Conservation (phyloP, 2,888 invertebrate genomes). For the Hedya salicella region DNA sequence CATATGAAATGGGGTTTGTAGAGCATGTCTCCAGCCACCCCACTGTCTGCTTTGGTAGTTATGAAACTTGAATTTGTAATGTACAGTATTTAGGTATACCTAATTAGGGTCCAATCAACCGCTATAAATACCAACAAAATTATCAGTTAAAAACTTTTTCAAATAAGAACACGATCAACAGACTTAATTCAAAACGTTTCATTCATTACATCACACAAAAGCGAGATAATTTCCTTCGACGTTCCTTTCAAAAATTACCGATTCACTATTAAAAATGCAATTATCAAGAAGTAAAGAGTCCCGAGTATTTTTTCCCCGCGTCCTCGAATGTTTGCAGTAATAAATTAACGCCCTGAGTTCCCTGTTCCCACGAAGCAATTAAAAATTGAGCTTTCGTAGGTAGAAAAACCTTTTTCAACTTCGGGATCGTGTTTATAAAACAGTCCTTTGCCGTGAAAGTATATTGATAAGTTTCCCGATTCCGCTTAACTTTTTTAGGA, state of each 20-base stretch:
- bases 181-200: conserved; percentile 19
- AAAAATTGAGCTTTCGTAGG: conserved; percentile 54
- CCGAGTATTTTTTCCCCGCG: conserved; percentile 47
- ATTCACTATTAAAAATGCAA: conserved; percentile 51
- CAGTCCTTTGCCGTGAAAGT: conserved; percentile 31
- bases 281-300: conserved; percentile 50
- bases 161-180: conserved; percentile 3
- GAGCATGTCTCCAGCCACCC: too few relatives aligned
- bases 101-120: too few relatives aligned
- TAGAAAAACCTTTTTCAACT: conserved; percentile 48
- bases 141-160: neutral
- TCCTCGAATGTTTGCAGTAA: conserved; percentile 52
- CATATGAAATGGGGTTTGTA: too few relatives aligned
- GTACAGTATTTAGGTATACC: too few relatives aligned
- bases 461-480: conserved; percentile 30
- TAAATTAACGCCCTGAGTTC: conserved; percentile 55
- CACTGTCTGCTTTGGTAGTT: too few relatives aligned
- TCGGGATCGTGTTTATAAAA: conserved; percentile 32
- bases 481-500: conserved; percentile 17
- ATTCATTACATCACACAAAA: conserved; percentile 25
- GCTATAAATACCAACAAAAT: too few relatives aligned
- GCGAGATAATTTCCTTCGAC: conserved; percentile 32
- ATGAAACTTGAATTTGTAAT: too few relatives aligned
- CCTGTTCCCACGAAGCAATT: conserved; percentile 51
- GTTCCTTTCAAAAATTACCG: conserved; percentile 41